Base-by-base conservation (phyloP, 2,888 invertebrate genomes). In the Drosophila glabriapex region DNA sequence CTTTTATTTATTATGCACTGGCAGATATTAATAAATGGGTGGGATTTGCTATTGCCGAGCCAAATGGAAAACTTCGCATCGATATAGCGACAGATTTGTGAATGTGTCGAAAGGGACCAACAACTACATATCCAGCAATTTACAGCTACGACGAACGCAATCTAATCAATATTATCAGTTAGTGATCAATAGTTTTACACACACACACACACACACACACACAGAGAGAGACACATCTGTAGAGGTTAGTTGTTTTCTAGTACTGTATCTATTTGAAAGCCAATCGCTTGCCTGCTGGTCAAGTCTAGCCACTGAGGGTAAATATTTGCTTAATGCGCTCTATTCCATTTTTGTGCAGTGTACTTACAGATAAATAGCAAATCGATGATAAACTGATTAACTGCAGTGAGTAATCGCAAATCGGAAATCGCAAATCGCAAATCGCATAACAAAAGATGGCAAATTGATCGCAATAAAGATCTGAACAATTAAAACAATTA, bases 161-260 rank as follows among this genome's bases (percentile, higher is more conserved):
- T 83, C 85, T 80, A 68, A 90, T 82, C 83, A 71, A 37, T 55
- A 52, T 67, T 82, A 82, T 88, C 76, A 37, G 33, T 66, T 35
- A 14, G 54, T 60, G 54, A 69, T 77, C 82, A 67, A 66, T 58
- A 63, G 83, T 63, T 54, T 54, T 33, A 56, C 28, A 59, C 33
- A 55, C 54, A 49, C 60, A 63, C 28, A 39, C 41, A 41, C 41
- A 12, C 41, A 41, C 41, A 12, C 39, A 4, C 39, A 39, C 41
- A 41, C 14, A 22, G 4, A 7, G 4, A 46, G 0, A 25, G 9
- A 25, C 22, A 25, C 46, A 25, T 25, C 25, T 9, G 9, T 9
- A 9, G 46, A 16, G 16, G 25, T 4, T 7, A 31, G 25, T 31
- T n/a, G 59, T 77, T 82, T 81, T 86, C 78, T 39, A n/a, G 41